Evolutionary conservation across 2,797 vertebrate genomes (phyloP).

Genomic region (Menidia menidia): DNA sequence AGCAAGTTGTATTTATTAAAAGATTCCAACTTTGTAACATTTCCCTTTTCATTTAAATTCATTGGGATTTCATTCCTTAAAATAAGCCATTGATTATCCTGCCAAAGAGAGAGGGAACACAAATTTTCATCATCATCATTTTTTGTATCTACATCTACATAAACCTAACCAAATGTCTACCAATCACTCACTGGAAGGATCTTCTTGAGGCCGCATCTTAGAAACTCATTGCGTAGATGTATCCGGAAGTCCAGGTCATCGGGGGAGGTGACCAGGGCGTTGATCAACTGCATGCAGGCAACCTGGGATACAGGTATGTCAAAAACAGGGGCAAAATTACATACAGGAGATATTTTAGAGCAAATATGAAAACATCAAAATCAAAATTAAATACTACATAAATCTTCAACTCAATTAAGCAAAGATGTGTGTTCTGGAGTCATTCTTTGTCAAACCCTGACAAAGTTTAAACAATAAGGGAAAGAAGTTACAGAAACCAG

Average conservation of each 20-base stretch:
- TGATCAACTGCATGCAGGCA: conserved; percentile 99
- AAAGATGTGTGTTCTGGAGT: neutral
- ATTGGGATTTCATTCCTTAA: no score
- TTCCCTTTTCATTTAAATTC: no score
- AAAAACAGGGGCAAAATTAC: neutral
- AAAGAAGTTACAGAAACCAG: neutral
- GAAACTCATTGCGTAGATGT: conserved; percentile 96
- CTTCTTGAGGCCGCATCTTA: conserved; percentile 94
- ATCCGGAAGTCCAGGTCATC: conserved; percentile 99
- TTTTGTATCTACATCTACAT: neutral
- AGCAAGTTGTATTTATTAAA: no score
- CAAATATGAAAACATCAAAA: neutral
- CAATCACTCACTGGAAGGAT: conserved; percentile 91
- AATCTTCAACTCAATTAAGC: no score
- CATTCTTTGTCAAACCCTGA: neutral
- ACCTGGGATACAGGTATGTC: conserved; percentile 78
- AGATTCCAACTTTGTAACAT: neutral
- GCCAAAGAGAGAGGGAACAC: neutral
- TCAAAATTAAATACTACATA: neutral
- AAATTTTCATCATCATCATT: neutral
- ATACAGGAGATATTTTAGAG: neutral
- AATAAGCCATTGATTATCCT: neutral
- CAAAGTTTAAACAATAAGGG: neutral
- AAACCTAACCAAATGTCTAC: neutral
- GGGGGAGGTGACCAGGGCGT: conserved; percentile 95